A percentile compares a stretch with the other conserved stretches of the same genome.
Conservation (phyloP, 1,140 invertebrate species). For the Bombus difficillimus region DNA sequence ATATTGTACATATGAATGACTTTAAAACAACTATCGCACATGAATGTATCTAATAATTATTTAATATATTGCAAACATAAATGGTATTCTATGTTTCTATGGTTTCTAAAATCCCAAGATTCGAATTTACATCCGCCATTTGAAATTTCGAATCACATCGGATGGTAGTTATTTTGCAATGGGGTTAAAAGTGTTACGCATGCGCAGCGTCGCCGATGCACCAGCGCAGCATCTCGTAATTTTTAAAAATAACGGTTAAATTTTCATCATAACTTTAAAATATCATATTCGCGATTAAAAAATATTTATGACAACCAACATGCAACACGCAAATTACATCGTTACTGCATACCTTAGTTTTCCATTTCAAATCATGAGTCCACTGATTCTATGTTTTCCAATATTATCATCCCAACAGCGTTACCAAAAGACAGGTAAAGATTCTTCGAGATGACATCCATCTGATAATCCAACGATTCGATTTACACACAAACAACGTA, state of each 20-base stretch:
- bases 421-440: background rate
- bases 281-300: background rate
- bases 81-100: conserved; percentile 51
- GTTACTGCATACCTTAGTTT: background rate
- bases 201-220: background rate
- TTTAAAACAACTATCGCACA: conserved; percentile 74
- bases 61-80: conserved; percentile 79
- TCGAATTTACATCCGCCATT: background rate
- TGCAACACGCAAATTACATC: background rate
- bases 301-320: background rate
- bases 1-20: conserved; percentile 76
- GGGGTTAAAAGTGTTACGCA: background rate
- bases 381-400: background rate
- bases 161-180: background rate
- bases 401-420: background rate
- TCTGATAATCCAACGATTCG: background rate
- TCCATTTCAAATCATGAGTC: background rate
- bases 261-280: background rate
- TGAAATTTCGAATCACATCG: background rate
- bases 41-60: conserved; percentile 78
- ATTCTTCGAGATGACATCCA: background rate
- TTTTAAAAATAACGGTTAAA: background rate
- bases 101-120: background rate
- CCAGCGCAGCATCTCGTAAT: background rate
- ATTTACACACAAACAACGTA: background rate